Conservation (phyloP, 1,140 invertebrate genomes). For the Sycophaga agraensis region DNA sequence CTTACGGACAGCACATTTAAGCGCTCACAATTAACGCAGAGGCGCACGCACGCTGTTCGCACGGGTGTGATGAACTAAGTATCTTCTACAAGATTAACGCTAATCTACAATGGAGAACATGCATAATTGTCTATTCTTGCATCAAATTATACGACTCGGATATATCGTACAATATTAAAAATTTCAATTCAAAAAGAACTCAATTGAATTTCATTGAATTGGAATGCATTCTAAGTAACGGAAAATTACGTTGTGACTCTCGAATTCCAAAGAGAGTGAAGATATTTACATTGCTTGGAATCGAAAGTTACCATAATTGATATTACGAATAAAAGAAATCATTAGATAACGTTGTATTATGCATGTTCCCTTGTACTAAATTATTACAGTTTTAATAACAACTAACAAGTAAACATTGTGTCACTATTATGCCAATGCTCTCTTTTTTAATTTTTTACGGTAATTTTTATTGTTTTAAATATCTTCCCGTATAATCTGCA, state of each 20-base stretch:
- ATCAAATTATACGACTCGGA: too few species aligned
- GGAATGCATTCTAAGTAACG: not conserved
- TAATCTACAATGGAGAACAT: too few species aligned
- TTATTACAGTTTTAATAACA: not conserved
- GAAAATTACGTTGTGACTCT: not conserved
- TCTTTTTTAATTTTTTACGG: not conserved
- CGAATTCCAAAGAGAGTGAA: not conserved
- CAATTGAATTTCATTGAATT: not conserved
- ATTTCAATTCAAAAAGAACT: not conserved
- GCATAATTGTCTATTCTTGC: slow-evolving; percentile 14
- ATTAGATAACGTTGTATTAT: not conserved
- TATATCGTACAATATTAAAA: too few species aligned
- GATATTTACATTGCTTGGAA: slow-evolving; percentile 4
- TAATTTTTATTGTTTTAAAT: not conserved
- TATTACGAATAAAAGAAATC: slow-evolving; percentile 2
- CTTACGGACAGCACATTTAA: too few species aligned
- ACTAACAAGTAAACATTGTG: not conserved
- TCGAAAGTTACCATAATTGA: not conserved
- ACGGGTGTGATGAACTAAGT: too few species aligned
- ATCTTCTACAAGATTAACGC: too few species aligned
- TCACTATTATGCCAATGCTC: not conserved
- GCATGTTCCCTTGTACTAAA: not conserved
- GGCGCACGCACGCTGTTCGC: not conserved
- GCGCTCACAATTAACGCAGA: slow-evolving; percentile 1
- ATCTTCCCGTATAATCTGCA: not conserved